phyloP scores from a whole-genome alignment of 1,140 invertebrate genomes.

The Lepidurus couesii region DNA sequence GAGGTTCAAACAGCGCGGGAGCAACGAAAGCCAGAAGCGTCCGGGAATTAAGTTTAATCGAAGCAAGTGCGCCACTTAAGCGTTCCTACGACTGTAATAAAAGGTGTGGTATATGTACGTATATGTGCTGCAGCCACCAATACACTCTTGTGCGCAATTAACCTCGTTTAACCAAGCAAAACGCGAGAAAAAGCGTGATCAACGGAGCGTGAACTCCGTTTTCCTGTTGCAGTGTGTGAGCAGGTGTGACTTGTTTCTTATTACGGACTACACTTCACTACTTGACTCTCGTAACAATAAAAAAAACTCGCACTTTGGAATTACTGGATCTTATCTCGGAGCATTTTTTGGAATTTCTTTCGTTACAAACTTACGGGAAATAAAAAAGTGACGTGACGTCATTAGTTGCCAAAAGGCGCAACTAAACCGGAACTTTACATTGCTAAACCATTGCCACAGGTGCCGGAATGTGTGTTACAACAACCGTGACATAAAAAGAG shows the following conservation, averaged over 20 bases:
- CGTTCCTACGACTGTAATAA: not conserved
- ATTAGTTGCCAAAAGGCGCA: not conserved
- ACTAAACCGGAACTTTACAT: not conserved
- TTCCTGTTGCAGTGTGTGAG: conserved; percentile 17
- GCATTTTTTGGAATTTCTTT: too few relatives aligned
- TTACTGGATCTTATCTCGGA: not conserved
- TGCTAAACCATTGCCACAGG: conserved; percentile 8
- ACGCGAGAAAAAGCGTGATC: not conserved
- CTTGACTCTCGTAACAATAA: not conserved
- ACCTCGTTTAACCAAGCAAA: not conserved
- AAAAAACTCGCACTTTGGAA: not conserved
- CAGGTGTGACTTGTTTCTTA: not conserved
- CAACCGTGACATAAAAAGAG: not conserved
- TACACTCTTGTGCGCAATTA: not conserved
- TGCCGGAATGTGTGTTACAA: conserved; percentile 6
- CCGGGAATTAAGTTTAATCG: not conserved
- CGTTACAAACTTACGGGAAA: not conserved
- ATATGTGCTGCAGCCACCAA: not conserved
- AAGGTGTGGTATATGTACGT: not conserved
- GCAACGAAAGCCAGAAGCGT: not conserved
- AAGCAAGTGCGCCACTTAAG: not conserved
- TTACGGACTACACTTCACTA: not conserved
- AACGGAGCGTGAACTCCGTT: not conserved
- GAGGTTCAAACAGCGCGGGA: not conserved
- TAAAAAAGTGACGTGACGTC: not conserved